These are phyloP conservation scores for Cremastobaeus sp. DNA, from an alignment of 2,888 invertebrate genomes.

Conservation along the genomic window DNA sequence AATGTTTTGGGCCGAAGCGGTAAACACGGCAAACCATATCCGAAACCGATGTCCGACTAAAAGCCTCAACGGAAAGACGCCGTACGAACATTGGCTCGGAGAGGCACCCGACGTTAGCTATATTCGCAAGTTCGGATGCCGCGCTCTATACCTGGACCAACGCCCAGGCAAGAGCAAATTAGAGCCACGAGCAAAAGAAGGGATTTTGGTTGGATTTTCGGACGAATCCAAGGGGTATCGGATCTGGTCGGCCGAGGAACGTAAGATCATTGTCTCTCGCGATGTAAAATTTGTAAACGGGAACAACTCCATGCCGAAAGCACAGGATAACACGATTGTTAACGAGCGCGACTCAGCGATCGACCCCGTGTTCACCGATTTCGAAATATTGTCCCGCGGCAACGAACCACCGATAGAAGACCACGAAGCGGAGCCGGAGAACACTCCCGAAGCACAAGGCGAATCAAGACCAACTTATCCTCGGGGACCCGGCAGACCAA, in stretches of 20 bases:
- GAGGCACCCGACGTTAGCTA: conserved; percentile 22
- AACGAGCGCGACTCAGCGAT: neutral
- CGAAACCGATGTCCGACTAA: conserved; percentile 31
- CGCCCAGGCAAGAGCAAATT: conserved; percentile 48
- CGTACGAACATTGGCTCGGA: neutral
- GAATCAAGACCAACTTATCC: too few species aligned
- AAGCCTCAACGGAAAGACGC: conserved; percentile 10
- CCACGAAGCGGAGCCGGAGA: neutral
- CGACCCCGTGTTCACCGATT: too few species aligned
- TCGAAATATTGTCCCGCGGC: too few species aligned
- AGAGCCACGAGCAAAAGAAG: conserved; percentile 28
- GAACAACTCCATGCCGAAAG: neutral
- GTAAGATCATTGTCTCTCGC: conserved; percentile 25
- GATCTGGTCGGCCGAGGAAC: conserved; percentile 57
- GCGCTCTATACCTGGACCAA: conserved; percentile 28
- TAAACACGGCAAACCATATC: conserved; percentile 60
- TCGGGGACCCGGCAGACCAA: conserved; percentile 2
- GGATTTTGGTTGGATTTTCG: conserved; percentile 44
- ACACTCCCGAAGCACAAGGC: too few species aligned
- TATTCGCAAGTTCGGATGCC: conserved; percentile 46
- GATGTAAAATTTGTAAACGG: conserved; percentile 42
- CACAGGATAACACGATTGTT: neutral
- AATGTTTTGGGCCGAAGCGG: conserved; percentile 64
- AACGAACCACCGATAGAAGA: neutral
- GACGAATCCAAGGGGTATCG: conserved; percentile 52